Conservation (phyloP, 2,797 vertebrate genomes). For the Podargus strigoides region DNA sequence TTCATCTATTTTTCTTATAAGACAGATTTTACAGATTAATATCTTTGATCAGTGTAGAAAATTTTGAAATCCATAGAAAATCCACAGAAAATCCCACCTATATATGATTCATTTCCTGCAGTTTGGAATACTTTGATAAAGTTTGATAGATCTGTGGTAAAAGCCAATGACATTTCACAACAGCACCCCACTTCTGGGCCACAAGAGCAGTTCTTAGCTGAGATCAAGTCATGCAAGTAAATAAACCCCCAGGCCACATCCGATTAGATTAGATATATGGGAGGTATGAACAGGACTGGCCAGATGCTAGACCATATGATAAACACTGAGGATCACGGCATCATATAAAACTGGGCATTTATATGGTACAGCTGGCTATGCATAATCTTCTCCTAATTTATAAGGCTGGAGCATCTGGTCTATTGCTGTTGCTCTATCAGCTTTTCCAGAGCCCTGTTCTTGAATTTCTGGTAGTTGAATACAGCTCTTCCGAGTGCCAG, state of each 20-base stretch:
- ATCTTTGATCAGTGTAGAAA: not conserved
- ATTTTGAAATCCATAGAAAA: not conserved
- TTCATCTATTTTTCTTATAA: not conserved
- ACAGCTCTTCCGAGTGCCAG: not conserved
- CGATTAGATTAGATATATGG: slow-evolving; percentile 66
- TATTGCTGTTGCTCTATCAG: slow-evolving; percentile 59
- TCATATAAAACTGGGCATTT: slow-evolving; percentile 67
- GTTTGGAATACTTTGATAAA: not conserved
- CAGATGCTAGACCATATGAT: slow-evolving; percentile 75
- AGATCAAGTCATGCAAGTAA: slow-evolving; percentile 30
- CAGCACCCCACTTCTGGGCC: not conserved
- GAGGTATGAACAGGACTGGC: slow-evolving; percentile 52
- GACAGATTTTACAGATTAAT: not conserved
- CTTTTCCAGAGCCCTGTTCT: slow-evolving; percentile 33
- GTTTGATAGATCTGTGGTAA: not conserved
- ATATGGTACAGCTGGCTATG: slow-evolving; percentile 70
- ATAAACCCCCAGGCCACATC: slow-evolving; percentile 27
- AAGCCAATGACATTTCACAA: not conserved
- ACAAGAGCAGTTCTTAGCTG: not conserved
- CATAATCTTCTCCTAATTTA: slow-evolving; percentile 77
- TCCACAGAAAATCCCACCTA: not conserved
- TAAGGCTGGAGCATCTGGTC: slow-evolving; percentile 72
- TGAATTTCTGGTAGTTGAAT: slow-evolving; percentile 12
- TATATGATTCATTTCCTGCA: not conserved
- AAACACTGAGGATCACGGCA: slow-evolving; percentile 66